Percentiles rank a stretch among this genome's conserved stretches.
Conservation (phyloP, 2,888 invertebrate genomes). For the Petrolisthes cinctipes region DNA sequence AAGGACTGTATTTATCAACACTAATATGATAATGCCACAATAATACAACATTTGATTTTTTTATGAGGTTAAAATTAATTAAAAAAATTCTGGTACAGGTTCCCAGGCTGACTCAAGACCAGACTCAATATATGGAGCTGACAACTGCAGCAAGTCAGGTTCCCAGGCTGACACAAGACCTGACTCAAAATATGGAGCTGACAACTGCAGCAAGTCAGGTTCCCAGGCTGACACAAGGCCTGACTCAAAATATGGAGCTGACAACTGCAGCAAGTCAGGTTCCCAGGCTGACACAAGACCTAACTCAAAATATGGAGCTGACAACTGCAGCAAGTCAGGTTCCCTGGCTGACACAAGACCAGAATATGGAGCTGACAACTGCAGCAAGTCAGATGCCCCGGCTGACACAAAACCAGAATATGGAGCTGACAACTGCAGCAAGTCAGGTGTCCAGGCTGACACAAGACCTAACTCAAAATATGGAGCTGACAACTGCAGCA, state of each 20-base stretch:
- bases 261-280: neutral
- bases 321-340: neutral
- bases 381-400: neutral
- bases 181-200: neutral
- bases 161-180: neutral
- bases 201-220: neutral
- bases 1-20: no score
- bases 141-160: neutral
- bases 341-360: neutral
- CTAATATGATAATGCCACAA: no score
- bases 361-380: slow-evolving; percentile 18
- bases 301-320: neutral
- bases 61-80: no score
- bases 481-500: slow-evolving; percentile 3
- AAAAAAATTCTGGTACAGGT: no score
- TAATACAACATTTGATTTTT: no score
- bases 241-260: neutral
- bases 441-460: neutral
- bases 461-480: neutral
- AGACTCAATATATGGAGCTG: slow-evolving; percentile 29
- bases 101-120: no score
- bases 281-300: neutral
- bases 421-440: slow-evolving; percentile 7
- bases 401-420: slow-evolving; percentile 7
- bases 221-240: neutral